Percentiles rank a stretch among this genome's conserved stretches.
These are phyloP conservation scores for Chlamydotis undulata DNA, from an alignment of 2,113 vertebrate genomes.

Conservation along the genomic window DNA sequence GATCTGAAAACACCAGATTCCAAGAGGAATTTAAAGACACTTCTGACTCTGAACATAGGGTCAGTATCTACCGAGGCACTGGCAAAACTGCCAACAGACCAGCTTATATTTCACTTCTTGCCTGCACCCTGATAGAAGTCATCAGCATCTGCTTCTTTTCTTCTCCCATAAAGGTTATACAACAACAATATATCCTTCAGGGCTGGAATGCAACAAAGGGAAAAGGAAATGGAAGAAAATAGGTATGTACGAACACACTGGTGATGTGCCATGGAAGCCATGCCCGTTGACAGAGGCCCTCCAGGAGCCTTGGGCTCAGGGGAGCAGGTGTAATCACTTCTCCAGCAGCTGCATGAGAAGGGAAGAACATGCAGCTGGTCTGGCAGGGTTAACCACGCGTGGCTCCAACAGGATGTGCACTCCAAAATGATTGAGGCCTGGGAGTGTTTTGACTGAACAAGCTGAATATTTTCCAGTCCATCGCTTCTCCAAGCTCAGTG, in stretches of 20 bases:
- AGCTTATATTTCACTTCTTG: not conserved
- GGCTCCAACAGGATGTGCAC: not conserved
- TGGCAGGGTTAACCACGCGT: not conserved
- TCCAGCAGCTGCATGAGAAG: not conserved
- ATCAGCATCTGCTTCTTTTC: not conserved
- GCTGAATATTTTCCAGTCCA: not conserved
- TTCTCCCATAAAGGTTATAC: not conserved
- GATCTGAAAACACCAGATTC: not conserved
- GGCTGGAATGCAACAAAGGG: not conserved
- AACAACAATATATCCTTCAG: not conserved
- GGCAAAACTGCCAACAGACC: not conserved
- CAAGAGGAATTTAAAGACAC: not conserved
- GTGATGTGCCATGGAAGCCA: not conserved
- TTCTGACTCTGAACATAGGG: not conserved
- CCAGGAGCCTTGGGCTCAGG: not conserved
- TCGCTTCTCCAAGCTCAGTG: not conserved
- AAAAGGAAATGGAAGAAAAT: not conserved
- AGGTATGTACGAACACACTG: not conserved
- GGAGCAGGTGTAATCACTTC: not conserved
- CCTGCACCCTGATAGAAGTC: not conserved
- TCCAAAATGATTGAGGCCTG: not conserved
- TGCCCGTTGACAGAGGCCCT: not conserved
- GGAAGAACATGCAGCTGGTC: not conserved
- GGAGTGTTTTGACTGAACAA: not conserved
- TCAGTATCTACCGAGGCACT: not conserved